phyloP scores from a whole-genome alignment of 2,113 vertebrate genomes.

The Oplegnathus fasciatus region DNA sequence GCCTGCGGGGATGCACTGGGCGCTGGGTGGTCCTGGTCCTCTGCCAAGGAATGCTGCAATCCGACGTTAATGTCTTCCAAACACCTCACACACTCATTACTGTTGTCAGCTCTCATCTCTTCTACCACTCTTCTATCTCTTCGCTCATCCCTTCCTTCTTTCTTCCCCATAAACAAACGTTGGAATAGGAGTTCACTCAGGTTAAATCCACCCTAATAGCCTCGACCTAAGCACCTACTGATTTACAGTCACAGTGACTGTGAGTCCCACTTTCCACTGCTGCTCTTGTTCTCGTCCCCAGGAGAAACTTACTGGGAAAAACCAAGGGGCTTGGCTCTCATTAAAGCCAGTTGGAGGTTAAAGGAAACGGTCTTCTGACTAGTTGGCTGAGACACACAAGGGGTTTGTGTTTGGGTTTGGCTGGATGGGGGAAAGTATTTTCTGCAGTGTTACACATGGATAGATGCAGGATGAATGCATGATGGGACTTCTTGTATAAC shows the following conservation, averaged over 20 bases:
- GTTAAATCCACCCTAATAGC: slow-evolving; percentile 18
- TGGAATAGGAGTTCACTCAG: slow-evolving; percentile 14
- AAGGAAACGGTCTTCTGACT: slow-evolving; percentile 7
- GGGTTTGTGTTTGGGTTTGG: neutral
- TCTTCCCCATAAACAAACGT: slow-evolving; percentile 9
- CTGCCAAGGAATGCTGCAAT: slow-evolving; percentile 48
- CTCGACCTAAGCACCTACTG: neutral
- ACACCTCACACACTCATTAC: slow-evolving; percentile 35
- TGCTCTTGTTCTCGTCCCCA: neutral
- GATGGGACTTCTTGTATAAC: neutral
- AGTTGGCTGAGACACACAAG: neutral
- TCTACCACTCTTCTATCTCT: neutral
- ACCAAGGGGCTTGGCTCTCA: neutral
- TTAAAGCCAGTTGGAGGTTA: slow-evolving; percentile 9
- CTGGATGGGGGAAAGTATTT: no score
- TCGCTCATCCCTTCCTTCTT: neutral
- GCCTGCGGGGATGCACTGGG: neutral
- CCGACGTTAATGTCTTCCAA: slow-evolving; percentile 17
- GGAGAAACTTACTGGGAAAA: slow-evolving; percentile 1
- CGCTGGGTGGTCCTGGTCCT: slow-evolving; percentile 64
- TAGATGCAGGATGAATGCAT: neutral
- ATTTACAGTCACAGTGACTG: neutral
- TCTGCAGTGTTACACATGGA: no score
- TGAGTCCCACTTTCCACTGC: slow-evolving; percentile 15
- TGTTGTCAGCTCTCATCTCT: slow-evolving; percentile 32